Evolutionary conservation across 1,140 invertebrate genomes (phyloP).

Genomic region (Calephelis nemesis): DNA sequence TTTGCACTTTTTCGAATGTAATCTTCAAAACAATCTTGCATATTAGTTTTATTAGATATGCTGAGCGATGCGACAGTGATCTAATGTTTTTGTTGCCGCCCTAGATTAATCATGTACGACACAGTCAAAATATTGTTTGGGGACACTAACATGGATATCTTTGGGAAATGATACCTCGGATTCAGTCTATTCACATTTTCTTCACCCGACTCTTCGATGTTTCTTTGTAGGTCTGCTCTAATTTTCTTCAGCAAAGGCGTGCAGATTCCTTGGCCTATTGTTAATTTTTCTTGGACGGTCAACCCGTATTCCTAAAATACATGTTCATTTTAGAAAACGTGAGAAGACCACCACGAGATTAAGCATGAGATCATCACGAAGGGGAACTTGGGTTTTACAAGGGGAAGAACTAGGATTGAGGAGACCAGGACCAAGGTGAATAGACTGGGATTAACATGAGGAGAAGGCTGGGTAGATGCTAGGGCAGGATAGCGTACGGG

Average conservation of each 20-base stretch:
- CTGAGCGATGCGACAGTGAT: conserved; percentile 9
- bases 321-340: no score
- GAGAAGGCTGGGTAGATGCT: no score
- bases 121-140: conserved; percentile 18
- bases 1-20: background rate
- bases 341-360: no score
- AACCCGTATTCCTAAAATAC: conserved; percentile 94
- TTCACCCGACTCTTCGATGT: conserved; percentile 92
- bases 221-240: conserved; percentile 94
- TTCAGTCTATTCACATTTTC: conserved; percentile 97
- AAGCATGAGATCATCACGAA: no score
- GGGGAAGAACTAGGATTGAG: no score
- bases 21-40: conserved; percentile 1
- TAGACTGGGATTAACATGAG: no score
- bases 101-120: conserved; percentile 9
- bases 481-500: no score
- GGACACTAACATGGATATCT: conserved; percentile 15
- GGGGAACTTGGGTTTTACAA: no score
- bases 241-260: conserved; percentile 98
- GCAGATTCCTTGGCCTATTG: conserved; percentile 98
- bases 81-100: conserved; percentile 3
- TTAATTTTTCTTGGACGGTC: conserved; percentile 96
- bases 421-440: no score
- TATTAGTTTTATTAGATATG: conserved; percentile 11
- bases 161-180: conserved; percentile 84